These are phyloP conservation scores for Physocephala rufipes DNA, from an alignment of 2,888 invertebrate species.

Conservation along the genomic window DNA sequence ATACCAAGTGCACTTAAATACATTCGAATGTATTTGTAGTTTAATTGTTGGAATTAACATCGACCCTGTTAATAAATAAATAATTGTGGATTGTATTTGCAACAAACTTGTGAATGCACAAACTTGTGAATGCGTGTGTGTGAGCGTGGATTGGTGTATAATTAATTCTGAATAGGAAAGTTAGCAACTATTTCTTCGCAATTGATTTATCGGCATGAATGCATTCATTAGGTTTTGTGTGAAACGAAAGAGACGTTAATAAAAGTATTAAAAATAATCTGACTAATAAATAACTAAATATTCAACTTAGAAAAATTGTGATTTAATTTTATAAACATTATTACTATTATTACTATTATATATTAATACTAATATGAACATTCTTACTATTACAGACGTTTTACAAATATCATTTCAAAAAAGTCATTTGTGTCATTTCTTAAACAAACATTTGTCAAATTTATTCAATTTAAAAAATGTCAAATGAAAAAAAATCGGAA, in stretches of 20 bases:
- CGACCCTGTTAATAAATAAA: constrained; percentile 29
- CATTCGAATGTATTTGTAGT: constrained; percentile 16
- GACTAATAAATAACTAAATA: not conserved
- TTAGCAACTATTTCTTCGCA: not conserved
- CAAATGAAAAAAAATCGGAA: no score
- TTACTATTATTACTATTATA: no score
- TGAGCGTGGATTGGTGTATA: not conserved
- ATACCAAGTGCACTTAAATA: not conserved
- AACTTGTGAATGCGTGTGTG: not conserved
- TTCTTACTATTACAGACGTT: no score
- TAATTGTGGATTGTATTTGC: constrained; percentile 9
- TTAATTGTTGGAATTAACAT: constrained; percentile 31
- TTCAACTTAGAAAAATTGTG: no score
- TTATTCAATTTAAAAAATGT: no score
- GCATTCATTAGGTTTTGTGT: not conserved
- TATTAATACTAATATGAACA: no score
- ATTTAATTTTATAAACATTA: no score
- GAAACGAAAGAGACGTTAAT: not conserved
- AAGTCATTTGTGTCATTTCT: no score
- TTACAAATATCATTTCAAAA: no score
- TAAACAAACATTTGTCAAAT: no score
- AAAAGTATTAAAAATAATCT: not conserved
- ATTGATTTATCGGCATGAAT: constrained; percentile 23
- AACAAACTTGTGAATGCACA: not conserved
- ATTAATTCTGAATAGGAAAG: not conserved